Conservation (phyloP, 2,888 invertebrate species). For the Archips xylosteana region DNA sequence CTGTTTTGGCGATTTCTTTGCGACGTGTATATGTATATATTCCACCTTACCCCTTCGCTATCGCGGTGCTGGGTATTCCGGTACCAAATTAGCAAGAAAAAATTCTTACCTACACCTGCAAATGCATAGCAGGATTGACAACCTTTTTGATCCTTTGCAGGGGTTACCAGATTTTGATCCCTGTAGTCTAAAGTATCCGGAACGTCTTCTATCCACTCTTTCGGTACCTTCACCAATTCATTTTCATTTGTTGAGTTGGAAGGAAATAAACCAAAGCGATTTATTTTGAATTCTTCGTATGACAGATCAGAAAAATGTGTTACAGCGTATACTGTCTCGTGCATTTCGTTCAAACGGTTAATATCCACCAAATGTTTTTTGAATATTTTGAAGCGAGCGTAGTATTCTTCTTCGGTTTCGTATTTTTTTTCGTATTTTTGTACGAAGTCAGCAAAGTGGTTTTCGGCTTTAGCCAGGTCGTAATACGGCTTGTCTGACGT, state of each 20-base stretch:
- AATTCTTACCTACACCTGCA: too few species aligned
- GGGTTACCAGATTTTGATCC: neutral
- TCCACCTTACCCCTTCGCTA: too few species aligned
- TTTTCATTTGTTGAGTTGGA: neutral
- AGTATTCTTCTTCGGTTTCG: neutral
- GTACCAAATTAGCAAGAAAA: too few species aligned
- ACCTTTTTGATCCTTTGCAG: neutral
- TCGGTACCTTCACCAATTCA: neutral
- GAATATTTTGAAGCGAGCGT: conserved; percentile 8
- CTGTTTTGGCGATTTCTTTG: too few species aligned
- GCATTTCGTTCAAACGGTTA: conserved; percentile 2
- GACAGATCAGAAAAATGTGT: conserved; percentile 12
- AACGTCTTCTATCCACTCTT: neutral
- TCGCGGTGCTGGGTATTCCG: too few species aligned
- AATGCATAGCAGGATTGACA: neutral
- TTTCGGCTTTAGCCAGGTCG: conserved; percentile 1
- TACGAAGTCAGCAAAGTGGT: neutral
- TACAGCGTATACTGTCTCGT: neutral
- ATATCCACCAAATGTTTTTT: conserved; percentile 2
- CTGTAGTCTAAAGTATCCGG: conserved; percentile 1
- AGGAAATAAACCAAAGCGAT: neutral
- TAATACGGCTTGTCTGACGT: conserved; percentile 5
- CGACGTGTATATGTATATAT: too few species aligned
- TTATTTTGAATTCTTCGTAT: neutral
- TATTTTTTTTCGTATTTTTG: conserved; percentile 11